Evolutionary conservation across 37 sponge, comb jelly and placozoan species (phyloP).

Genomic region (Diacarnus erythraeanus): DNA sequence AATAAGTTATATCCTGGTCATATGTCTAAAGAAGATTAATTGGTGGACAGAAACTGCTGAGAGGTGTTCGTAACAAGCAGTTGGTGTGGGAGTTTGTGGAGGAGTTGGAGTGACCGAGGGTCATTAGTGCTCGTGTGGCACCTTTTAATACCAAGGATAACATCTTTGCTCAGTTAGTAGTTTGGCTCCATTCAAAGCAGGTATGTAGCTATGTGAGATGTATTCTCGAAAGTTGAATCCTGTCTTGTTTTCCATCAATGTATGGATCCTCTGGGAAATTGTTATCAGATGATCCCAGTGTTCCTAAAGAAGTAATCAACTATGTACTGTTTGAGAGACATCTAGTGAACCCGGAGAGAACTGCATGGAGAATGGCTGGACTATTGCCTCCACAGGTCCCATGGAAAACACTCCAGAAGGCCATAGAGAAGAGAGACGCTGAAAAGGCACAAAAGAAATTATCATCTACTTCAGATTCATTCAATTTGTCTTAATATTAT

Average conservation of each 20-base stretch:
- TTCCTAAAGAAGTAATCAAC: slow-evolving; percentile 54
- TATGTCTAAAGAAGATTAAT: slow-evolving; percentile 35
- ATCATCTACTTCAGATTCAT: too few relatives aligned
- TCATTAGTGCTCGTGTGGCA: slow-evolving; percentile 58
- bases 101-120: slow-evolving; percentile 65
- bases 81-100: slow-evolving; percentile 65
- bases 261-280: slow-evolving; percentile 46
- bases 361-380: slow-evolving; percentile 58
- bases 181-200: slow-evolving; percentile 65
- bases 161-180: slow-evolving; percentile 70
- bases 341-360: slow-evolving; percentile 4
- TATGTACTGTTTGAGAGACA: slow-evolving; percentile 76
- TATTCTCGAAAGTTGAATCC: too few relatives aligned
- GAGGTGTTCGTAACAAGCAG: slow-evolving; percentile 36
- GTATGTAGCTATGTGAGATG: slow-evolving; percentile 1
- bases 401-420: slow-evolving; percentile 6
- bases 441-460: not conserved
- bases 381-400: slow-evolving; percentile 61
- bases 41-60: too few relatives aligned
- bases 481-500: too few relatives aligned
- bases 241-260: too few relatives aligned
- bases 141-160: slow-evolving; percentile 60
- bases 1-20: not conserved
- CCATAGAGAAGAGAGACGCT: not conserved
- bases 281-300: slow-evolving; percentile 36